Base-by-base conservation (phyloP, 2,888 invertebrate species). In the Mechanitis mazaeus region DNA sequence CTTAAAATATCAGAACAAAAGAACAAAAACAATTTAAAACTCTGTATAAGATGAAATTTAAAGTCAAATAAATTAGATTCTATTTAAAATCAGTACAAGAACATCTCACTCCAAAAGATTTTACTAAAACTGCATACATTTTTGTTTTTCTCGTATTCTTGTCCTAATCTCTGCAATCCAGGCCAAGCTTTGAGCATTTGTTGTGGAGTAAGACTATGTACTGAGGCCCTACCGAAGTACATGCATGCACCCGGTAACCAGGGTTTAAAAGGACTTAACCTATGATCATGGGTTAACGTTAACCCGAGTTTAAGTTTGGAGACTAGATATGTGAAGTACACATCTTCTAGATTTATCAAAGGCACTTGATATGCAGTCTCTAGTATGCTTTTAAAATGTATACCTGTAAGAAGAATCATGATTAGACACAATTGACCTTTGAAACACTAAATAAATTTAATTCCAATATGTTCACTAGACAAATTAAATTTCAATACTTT, bases 291-390 rank as follows among this genome's bases (percentile, higher is more conserved):
- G 3, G 87, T 84, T 54, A 94, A 76, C 4, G 79, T 83, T 9
- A 93, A 82, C 0, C 91, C 85, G 2, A 93, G 74, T 1, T 66
- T 64, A 56, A 86, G 84, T 65, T 91, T 88, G 0, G 94, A 93
- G 1, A 94, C 92, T 6, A 94, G 82, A 20, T 94, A 94, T 0
- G 94, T 94, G n/a, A 93, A 87, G 75, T 92, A 94, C 0, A 95
- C 92, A 72, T 95, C 95, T 79, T 95, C 95, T 58, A 94, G 79
- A 64, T 93, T 93, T 3, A 94, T 85, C 64, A 93, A 86, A 0
- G 93, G 93, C 38, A 91, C 90, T 42, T 85, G 77, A 59, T 91
- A 79, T 0, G 94, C 91, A 1, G 86, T 83, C n/a, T 84, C 75
- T 56, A 92, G 87, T 6, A 94, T 81, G n/a, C 83, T 65, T 1